Evolutionary conservation across 2,113 vertebrate species (phyloP).

Genomic region (Pampusana beccarii): DNA sequence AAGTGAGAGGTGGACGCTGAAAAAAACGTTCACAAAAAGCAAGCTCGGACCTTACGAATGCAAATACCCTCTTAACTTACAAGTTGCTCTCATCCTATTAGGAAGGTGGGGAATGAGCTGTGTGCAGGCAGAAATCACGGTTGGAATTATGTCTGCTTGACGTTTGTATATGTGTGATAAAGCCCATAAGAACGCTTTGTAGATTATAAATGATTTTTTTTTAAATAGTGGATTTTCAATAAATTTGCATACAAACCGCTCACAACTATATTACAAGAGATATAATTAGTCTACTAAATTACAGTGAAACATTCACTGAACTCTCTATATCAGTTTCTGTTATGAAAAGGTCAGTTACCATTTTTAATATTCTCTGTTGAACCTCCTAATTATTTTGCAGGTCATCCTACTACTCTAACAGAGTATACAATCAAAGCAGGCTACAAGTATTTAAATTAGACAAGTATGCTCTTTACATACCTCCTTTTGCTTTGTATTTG

Average conservation of each 20-base stretch:
- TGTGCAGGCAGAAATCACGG: not conserved
- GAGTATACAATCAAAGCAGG: not conserved
- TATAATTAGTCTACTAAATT: not conserved
- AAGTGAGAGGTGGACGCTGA: not conserved
- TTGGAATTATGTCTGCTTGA: not conserved
- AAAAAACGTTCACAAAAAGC: not conserved
- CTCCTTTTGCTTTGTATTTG: not conserved
- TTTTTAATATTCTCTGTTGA: not conserved
- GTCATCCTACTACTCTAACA: not conserved
- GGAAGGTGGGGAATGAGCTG: not conserved
- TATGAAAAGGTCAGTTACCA: not conserved
- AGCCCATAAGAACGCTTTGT: not conserved
- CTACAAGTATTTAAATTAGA: not conserved
- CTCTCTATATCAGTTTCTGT: not conserved
- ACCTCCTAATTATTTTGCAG: not conserved
- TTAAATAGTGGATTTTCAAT: not conserved
- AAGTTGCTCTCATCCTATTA: not conserved
- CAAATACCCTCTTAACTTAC: not conserved
- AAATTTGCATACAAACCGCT: not conserved
- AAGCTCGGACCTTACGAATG: not conserved
- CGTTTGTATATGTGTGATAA: not conserved
- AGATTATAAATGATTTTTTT: not conserved
- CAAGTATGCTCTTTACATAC: not conserved
- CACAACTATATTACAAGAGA: not conserved
- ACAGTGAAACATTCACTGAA: not conserved